Conservation (phyloP, 2,888 invertebrate species). For the Drosophila rubida region DNA sequence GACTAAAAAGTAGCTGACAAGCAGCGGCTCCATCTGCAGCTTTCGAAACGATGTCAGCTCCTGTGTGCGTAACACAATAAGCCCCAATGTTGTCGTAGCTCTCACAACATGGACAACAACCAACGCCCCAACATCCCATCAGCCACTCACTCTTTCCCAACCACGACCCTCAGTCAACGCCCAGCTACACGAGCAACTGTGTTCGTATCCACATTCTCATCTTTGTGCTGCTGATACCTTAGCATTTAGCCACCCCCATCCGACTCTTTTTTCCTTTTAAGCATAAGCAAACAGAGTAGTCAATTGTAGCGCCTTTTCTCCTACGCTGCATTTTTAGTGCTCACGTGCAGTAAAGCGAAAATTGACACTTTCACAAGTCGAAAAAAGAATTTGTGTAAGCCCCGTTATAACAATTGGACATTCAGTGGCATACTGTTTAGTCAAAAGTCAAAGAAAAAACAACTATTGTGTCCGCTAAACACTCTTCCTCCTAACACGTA, state of each 20-base stretch:
- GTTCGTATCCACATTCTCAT: conserved; percentile 11
- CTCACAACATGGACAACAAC: conserved; percentile 60
- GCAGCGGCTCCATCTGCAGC: conserved; percentile 28
- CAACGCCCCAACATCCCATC: conserved; percentile 8
- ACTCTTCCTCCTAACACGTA: conserved; percentile 16
- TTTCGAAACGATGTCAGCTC: conserved; percentile 12
- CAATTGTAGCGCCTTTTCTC: conserved; percentile 34
- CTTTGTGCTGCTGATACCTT: conserved; percentile 26
- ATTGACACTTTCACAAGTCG: conserved; percentile 78
- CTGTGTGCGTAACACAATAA: conserved; percentile 73
- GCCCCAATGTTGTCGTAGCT: conserved; percentile 50
- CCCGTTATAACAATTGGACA: conserved; percentile 57
- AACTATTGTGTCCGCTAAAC: conserved; percentile 19
- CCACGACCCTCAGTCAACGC: not conserved
- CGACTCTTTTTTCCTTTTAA: conserved; percentile 40
- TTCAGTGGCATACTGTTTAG: conserved; percentile 76
- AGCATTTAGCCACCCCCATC: conserved; percentile 24
- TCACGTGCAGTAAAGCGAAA: conserved; percentile 70
- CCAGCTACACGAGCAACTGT: conserved; percentile 13
- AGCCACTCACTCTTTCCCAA: not conserved
- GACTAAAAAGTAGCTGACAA: conserved; percentile 70
- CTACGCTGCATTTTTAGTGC: conserved; percentile 23
- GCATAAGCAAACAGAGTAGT: conserved; percentile 65
- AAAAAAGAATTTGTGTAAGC: conserved; percentile 65
- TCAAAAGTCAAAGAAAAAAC: conserved; percentile 67